phyloP scores from a whole-genome alignment of 2,797 vertebrate genomes.

The Toxotes lorentzi region DNA sequence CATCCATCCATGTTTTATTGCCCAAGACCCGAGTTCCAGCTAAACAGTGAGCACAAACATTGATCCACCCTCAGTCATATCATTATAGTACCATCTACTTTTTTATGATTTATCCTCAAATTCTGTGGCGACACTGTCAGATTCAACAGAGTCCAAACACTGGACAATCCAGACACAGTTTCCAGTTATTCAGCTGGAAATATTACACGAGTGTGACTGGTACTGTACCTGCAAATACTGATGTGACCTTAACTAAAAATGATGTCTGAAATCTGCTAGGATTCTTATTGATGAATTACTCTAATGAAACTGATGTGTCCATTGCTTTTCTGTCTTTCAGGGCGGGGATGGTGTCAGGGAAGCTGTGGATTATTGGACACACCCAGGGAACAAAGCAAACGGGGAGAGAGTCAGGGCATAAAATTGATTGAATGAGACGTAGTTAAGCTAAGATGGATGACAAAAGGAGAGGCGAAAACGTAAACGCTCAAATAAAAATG shows the following conservation, averaged over 20 bases:
- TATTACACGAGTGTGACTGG: neutral
- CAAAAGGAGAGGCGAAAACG: conserved; percentile 25
- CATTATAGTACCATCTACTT: conserved; percentile 11
- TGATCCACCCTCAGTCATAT: conserved; percentile 29
- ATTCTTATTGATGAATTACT: conserved; percentile 25
- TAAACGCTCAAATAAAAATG: conserved; percentile 48
- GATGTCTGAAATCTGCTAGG: conserved; percentile 11
- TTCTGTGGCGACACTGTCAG: neutral
- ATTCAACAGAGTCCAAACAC: neutral
- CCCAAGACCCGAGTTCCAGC: conserved; percentile 9
- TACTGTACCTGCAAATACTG: neutral
- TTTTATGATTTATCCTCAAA: conserved; percentile 5
- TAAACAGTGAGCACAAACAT: conserved; percentile 36
- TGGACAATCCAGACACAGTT: neutral
- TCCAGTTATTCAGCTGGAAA: neutral
- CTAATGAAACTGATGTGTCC: conserved; percentile 44
- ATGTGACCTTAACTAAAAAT: neutral
- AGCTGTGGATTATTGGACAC: conserved; percentile 55
- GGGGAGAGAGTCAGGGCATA: conserved; percentile 14
- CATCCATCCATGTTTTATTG: conserved; percentile 21
- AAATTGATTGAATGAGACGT: conserved; percentile 64
- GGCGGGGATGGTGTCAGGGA: conserved; percentile 33
- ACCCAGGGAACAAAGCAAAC: conserved; percentile 56
- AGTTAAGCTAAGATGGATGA: conserved; percentile 55
- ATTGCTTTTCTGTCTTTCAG: conserved; percentile 24